phyloP scores from a whole-genome alignment of 92 coral and sea anemone species.

The Ricordea florida region DNA sequence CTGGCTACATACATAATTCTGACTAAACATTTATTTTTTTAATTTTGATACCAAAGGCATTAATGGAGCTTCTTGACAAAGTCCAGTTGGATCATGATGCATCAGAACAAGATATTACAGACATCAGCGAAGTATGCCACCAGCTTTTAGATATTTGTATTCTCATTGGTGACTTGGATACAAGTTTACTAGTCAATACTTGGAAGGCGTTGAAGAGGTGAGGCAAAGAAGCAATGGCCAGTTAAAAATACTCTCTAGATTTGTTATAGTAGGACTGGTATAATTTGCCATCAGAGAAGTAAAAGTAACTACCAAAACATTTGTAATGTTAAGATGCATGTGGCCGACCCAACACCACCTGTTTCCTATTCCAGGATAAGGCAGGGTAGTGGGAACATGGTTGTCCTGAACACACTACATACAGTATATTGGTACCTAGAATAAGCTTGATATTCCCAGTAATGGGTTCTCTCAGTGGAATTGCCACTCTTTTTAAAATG shows the following conservation, averaged over 20 bases:
- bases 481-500: too few species aligned
- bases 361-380: too few species aligned
- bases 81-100: slow-evolving; percentile 61
- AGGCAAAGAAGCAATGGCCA: background rate
- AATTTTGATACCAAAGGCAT: slow-evolving; percentile 21
- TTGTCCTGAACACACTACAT: too few species aligned
- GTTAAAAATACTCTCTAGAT: background rate
- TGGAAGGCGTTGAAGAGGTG: slow-evolving; percentile 86
- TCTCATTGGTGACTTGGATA: slow-evolving; percentile 78
- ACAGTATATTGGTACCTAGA: too few species aligned
- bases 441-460: too few species aligned
- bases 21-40: background rate
- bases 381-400: too few species aligned
- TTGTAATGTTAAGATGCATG: too few species aligned
- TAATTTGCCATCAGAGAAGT: too few species aligned
- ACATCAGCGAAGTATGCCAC: slow-evolving; percentile 84
- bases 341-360: too few species aligned
- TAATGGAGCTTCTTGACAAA: slow-evolving; percentile 81
- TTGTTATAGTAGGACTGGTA: too few species aligned
- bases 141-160: slow-evolving; percentile 82
- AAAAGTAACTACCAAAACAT: too few species aligned
- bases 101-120: slow-evolving; percentile 66
- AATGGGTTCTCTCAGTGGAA: too few species aligned
- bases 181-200: slow-evolving; percentile 84
- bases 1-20: background rate